phyloP scores from a whole-genome alignment of 2,113 vertebrate species.

The Corapipo altera region DNA sequence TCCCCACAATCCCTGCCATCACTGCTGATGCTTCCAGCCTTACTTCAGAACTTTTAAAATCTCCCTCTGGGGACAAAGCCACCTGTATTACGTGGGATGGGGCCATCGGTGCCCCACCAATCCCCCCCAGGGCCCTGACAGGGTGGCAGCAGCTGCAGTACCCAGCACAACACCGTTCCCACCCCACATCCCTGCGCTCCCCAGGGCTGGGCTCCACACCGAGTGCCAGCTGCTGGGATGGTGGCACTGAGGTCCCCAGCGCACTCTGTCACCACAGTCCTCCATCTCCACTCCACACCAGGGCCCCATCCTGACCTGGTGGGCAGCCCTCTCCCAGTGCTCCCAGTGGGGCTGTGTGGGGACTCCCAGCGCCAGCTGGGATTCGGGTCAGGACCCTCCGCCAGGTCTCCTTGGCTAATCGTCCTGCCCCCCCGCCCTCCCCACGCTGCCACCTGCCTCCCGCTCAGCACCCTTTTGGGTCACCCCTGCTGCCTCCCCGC shows the following conservation, averaged over 20 bases:
- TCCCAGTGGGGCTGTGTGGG: neutral
- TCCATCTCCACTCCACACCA: accelerated
- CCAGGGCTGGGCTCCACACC: neutral
- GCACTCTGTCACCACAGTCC: accelerated
- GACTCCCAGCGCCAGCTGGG: neutral
- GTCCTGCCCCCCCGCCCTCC: neutral
- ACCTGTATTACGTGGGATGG: accelerated
- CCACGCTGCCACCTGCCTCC: constrained; percentile 1
- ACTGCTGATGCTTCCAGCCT: neutral
- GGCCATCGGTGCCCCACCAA: accelerated
- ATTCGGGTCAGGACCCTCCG: constrained; percentile 53
- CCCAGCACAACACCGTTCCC: neutral
- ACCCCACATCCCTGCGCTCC: accelerated
- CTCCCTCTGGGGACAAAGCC: neutral
- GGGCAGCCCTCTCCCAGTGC: neutral
- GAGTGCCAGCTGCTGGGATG: neutral
- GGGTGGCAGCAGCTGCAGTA: neutral
- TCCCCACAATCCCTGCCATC: neutral
- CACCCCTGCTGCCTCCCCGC: constrained; percentile 29
- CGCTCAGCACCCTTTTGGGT: constrained; percentile 43
- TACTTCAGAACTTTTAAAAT: neutral
- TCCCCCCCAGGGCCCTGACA: neutral
- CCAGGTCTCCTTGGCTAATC: constrained; percentile 54
- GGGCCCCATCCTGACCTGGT: neutral
- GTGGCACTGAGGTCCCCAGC: neutral